These are phyloP conservation scores for Albula glossodonta DNA, from an alignment of 2,113 vertebrate genomes.

Conservation along the genomic window DNA sequence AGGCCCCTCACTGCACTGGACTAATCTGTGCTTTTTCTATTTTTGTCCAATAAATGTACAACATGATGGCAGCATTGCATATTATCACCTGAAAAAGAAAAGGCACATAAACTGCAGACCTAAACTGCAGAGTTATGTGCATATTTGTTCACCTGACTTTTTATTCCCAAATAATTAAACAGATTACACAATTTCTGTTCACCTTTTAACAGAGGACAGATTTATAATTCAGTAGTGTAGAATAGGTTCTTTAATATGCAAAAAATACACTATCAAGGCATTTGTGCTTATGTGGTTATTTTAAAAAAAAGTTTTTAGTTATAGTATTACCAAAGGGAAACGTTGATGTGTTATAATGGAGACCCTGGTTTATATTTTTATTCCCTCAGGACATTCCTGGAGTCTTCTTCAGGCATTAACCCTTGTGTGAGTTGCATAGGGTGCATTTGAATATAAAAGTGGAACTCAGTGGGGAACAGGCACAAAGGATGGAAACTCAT, in stretches of 20 bases:
- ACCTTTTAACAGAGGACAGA: too few species aligned
- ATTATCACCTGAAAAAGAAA: neutral
- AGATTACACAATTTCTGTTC: too few species aligned
- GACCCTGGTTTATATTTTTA: neutral
- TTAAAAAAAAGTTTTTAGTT: too few species aligned
- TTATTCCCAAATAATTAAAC: too few species aligned
- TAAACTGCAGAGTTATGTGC: too few species aligned
- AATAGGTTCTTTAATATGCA: neutral
- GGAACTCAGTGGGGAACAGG: neutral
- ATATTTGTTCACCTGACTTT: too few species aligned
- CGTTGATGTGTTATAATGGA: slow-evolving; percentile 17
- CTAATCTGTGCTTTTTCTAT: neutral
- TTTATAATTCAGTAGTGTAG: too few species aligned
- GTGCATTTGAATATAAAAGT: neutral
- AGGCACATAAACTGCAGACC: neutral
- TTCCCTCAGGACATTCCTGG: neutral
- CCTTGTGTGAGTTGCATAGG: neutral
- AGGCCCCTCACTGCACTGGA: too few species aligned
- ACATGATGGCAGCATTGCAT: neutral
- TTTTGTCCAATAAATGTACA: neutral
- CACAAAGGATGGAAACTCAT: neutral
- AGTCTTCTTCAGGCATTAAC: neutral
- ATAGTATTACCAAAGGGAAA: neutral
- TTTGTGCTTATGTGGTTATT: too few species aligned
- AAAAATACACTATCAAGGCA: too few species aligned